These are phyloP conservation scores for Siderastrea siderea DNA, from an alignment of 92 coral and sea anemone genomes.

Conservation along the genomic window DNA sequence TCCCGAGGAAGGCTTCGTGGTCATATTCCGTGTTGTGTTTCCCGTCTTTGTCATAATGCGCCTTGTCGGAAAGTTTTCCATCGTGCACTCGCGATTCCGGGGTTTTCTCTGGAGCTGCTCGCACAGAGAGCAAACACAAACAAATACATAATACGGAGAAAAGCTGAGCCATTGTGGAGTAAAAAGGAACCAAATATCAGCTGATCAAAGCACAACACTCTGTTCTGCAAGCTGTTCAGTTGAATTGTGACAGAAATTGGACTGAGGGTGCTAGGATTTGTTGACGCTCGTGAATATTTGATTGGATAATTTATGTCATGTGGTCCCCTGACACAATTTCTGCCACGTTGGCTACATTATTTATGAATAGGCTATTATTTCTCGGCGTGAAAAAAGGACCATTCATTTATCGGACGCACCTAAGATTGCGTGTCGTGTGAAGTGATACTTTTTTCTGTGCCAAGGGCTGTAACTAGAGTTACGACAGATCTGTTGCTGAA, in stretches of 20 bases:
- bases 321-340: slow-evolving; percentile 20
- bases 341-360: slow-evolving; percentile 71
- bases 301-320: slow-evolving; percentile 34
- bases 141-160: slow-evolving; percentile 5
- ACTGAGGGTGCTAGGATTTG: neutral
- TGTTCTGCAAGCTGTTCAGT: neutral
- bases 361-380: slow-evolving; percentile 7
- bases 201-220: neutral
- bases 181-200: neutral
- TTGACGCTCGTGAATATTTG: neutral
- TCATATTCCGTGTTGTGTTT: slow-evolving; percentile 92
- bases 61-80: slow-evolving; percentile 85
- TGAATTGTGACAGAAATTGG: neutral
- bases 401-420: neutral
- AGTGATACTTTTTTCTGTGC: neutral
- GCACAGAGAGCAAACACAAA: slow-evolving; percentile 9
- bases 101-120: slow-evolving; percentile 50
- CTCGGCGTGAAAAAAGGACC: slow-evolving; percentile 8
- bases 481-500: too few species aligned
- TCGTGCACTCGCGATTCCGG: slow-evolving; percentile 44
- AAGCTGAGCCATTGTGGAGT: slow-evolving; percentile 10
- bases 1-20: slow-evolving; percentile 96
- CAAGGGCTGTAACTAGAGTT: too few species aligned
- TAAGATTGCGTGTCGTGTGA: neutral
- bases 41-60: slow-evolving; percentile 76